phyloP scores from a whole-genome alignment of 2,797 vertebrate genomes.

The Scomberomorus guttatus region DNA sequence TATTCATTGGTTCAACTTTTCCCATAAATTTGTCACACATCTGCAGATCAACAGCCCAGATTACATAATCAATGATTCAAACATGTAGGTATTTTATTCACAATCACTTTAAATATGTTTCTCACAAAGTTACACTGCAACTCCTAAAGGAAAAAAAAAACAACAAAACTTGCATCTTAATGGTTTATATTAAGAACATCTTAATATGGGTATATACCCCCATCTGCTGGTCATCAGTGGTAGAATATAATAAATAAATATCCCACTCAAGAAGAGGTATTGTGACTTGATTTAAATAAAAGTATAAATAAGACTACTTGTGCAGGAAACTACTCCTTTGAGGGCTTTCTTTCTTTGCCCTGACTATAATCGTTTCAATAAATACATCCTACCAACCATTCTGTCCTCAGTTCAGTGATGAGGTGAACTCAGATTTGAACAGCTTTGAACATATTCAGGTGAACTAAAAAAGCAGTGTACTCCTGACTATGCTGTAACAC shows the following conservation, averaged over 20 bases:
- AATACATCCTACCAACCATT: not conserved
- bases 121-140: not conserved
- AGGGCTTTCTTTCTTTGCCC: not conserved
- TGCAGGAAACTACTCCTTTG: not conserved
- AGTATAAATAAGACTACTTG: not conserved
- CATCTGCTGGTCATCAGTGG: slow-evolving; percentile 18
- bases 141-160: not conserved
- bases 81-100: slow-evolving; percentile 7
- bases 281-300: not conserved
- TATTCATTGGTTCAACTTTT: too few relatives aligned
- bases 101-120: too few relatives aligned
- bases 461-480: not conserved
- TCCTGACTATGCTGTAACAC: not conserved
- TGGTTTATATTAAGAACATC: too few relatives aligned
- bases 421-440: too few relatives aligned
- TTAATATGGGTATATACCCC: not conserved
- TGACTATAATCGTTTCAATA: not conserved
- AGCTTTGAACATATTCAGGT: not conserved
- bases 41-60: not conserved
- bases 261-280: not conserved
- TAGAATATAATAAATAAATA: not conserved
- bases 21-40: not conserved
- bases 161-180: not conserved
- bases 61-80: not conserved
- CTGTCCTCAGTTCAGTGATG: not conserved